Evolutionary conservation across 2,888 invertebrate species (phyloP).

Genomic region (Tillus elongatus): DNA sequence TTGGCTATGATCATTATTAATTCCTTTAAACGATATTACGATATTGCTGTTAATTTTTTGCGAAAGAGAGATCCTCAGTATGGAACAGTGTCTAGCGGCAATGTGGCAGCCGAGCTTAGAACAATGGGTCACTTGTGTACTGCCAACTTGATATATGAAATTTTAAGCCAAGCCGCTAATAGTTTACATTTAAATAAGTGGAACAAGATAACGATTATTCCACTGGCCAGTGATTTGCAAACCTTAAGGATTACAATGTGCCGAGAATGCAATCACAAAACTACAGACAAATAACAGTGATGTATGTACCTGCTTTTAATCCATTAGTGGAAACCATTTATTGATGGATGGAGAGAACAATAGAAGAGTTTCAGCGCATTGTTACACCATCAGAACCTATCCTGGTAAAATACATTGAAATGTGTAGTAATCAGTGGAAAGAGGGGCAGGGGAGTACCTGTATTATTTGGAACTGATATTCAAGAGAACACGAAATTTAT

Average conservation of each 20-base stretch:
- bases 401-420: too few species aligned
- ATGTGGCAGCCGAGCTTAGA: background rate
- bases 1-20: slow-evolving; percentile 23
- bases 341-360: too few species aligned
- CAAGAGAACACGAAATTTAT: too few species aligned
- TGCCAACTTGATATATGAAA: slow-evolving; percentile 6
- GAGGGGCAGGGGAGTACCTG: too few species aligned
- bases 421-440: too few species aligned
- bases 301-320: slow-evolving; percentile 8
- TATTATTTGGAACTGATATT: too few species aligned
- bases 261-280: slow-evolving; percentile 2
- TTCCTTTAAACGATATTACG: slow-evolving; percentile 23
- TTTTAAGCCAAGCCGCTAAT: slow-evolving; percentile 5
- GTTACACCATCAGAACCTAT: too few species aligned
- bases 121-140: background rate
- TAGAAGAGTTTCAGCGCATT: too few species aligned
- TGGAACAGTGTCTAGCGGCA: too few species aligned
- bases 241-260: slow-evolving; percentile 4
- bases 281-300: slow-evolving; percentile 11
- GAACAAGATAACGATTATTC: slow-evolving; percentile 8
- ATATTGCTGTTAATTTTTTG: slow-evolving; percentile 17
- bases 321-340: slow-evolving; percentile 6
- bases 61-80: slow-evolving; percentile 1
- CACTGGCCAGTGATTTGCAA: slow-evolving; percentile 8
- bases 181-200: slow-evolving; percentile 9